phyloP scores from a whole-genome alignment of 2,797 vertebrate species.

The Apodemus agrarius region DNA sequence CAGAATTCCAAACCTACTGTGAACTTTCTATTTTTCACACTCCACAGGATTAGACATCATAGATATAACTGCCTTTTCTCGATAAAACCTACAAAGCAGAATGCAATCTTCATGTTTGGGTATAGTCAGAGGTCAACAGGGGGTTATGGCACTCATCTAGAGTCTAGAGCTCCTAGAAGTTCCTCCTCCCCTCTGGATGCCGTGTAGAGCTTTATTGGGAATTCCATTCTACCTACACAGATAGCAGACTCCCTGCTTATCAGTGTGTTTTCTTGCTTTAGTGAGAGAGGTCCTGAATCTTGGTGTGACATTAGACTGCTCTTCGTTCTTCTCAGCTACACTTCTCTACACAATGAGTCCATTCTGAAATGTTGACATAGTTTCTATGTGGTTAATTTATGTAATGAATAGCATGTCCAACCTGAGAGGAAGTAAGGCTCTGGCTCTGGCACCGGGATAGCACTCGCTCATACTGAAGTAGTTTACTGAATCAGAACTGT shows the following conservation, averaged over 20 bases:
- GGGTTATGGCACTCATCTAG: background rate
- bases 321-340: conserved; percentile 41
- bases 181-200: background rate
- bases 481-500: conserved; percentile 38
- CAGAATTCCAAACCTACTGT: background rate
- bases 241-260: background rate
- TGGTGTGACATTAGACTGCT: conserved; percentile 33
- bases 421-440: conserved; percentile 43
- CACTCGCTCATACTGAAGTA: conserved; percentile 52
- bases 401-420: conserved; percentile 42
- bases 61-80: background rate
- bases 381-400: conserved; percentile 9
- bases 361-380: conserved; percentile 48
- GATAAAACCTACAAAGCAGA: background rate
- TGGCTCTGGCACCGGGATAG: background rate
- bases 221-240: background rate
- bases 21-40: background rate
- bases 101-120: background rate
- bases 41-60: background rate
- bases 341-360: conserved; percentile 49
- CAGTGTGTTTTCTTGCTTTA: background rate
- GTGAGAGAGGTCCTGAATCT: conserved; percentile 44
- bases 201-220: background rate
- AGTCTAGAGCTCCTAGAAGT: background rate
- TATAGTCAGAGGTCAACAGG: background rate